These are phyloP conservation scores for Polymixis lichenea DNA, from an alignment of 2,888 invertebrate genomes.

Conservation along the genomic window DNA sequence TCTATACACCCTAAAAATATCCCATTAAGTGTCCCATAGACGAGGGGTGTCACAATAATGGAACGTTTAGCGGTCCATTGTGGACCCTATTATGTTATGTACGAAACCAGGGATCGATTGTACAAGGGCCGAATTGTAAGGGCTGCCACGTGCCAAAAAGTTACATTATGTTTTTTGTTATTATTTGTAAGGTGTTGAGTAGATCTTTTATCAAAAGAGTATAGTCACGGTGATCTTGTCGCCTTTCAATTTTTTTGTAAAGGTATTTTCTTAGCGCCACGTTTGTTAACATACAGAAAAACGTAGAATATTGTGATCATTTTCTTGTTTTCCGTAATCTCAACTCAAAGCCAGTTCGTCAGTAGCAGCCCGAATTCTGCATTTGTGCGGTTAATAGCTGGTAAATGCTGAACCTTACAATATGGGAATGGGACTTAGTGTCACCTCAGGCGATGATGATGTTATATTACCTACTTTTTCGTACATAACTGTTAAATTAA, in stretches of 20 bases:
- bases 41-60: conserved; percentile 51
- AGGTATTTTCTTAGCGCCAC: not conserved
- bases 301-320: not conserved
- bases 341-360: too few relatives aligned
- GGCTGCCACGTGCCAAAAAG: conserved; percentile 44
- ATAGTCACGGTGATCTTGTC: not conserved
- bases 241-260: not conserved
- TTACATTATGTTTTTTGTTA: conserved; percentile 10
- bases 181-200: conserved; percentile 18
- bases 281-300: not conserved
- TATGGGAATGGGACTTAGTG: not conserved
- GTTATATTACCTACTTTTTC: not conserved
- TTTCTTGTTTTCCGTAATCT: not conserved
- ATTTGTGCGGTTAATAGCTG: not conserved
- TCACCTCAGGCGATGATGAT: not conserved
- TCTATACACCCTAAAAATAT: conserved; percentile 16
- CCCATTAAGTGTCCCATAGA: conserved; percentile 23
- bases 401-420: not conserved
- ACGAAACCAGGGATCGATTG: conserved; percentile 54
- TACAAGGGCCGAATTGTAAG: conserved; percentile 46
- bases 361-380: not conserved
- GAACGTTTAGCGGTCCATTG: conserved; percentile 59
- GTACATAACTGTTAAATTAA: not conserved
- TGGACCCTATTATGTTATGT: conserved; percentile 49
- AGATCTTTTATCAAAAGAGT: conserved; percentile 20